Evolutionary conservation across 2,888 invertebrate genomes (phyloP).

Genomic region (Resseliella maxima): DNA sequence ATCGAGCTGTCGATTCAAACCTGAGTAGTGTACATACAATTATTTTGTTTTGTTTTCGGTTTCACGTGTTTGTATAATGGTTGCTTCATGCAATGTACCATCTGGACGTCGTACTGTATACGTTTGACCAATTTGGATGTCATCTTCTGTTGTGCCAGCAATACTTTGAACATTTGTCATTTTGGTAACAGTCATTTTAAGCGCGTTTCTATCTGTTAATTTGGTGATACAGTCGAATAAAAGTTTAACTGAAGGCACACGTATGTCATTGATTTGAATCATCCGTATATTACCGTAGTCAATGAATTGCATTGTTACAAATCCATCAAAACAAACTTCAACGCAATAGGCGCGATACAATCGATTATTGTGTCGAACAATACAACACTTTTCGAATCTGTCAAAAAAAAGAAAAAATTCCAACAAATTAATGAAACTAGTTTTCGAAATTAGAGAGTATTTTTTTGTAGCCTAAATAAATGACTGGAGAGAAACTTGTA

Average conservation of each 20-base stretch:
- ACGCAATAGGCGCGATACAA: constrained; percentile 66
- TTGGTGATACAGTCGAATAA: not conserved
- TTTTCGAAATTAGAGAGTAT: too few relatives aligned
- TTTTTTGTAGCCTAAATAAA: too few relatives aligned
- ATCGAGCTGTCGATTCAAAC: constrained; percentile 92
- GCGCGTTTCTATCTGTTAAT: not conserved
- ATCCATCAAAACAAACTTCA: constrained; percentile 65
- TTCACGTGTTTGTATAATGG: constrained; percentile 86
- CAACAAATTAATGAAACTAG: not conserved
- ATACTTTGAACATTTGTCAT: constrained; percentile 3
- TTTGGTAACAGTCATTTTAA: constrained; percentile 35
- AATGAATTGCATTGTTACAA: constrained; percentile 65
- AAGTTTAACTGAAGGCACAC: constrained; percentile 62
- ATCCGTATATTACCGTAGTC: constrained; percentile 65
- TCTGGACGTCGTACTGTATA: constrained; percentile 65
- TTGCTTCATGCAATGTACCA: constrained; percentile 78
- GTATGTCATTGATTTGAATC: constrained; percentile 63
- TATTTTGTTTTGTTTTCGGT: constrained; percentile 83
- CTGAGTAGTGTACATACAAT: constrained; percentile 98
- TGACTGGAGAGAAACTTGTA: not conserved
- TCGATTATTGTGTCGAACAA: constrained; percentile 63
- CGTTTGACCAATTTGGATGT: constrained; percentile 65
- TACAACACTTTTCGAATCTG: constrained; percentile 63
- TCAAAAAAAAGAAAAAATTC: not conserved
- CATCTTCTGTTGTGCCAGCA: constrained; percentile 58